phyloP scores from a whole-genome alignment of 2,113 vertebrate species.

The Microtus ochrogaster region DNA sequence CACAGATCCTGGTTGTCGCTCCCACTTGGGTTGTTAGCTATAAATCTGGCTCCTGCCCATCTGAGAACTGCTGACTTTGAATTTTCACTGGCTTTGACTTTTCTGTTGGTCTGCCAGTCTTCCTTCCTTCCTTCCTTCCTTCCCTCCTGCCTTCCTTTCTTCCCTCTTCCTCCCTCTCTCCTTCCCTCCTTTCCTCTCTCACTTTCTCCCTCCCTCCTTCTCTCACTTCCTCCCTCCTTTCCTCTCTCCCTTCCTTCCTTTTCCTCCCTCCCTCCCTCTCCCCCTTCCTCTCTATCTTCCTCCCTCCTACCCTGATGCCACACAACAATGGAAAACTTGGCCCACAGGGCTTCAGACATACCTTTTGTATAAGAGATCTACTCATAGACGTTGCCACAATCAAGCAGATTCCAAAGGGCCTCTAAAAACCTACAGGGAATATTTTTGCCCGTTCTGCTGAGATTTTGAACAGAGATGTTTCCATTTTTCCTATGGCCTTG shows the following conservation, averaged over 20 bases:
- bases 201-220: no score
- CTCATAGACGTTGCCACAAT: slow-evolving; percentile 50
- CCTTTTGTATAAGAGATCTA: background rate
- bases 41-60: background rate
- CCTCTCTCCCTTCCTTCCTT: no score
- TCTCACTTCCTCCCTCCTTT: no score
- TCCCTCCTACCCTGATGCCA: background rate
- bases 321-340: background rate
- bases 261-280: no score
- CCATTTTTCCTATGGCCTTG: background rate
- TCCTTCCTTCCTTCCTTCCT: no score
- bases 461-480: background rate
- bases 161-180: no score
- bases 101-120: background rate
- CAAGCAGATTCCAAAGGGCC: background rate
- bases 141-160: rapidly evolving
- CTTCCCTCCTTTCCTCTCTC: no score
- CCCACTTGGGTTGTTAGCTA: background rate
- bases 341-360: background rate
- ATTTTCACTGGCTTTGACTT: slow-evolving; percentile 37
- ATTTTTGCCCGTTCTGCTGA: background rate
- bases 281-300: background rate
- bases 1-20: rapidly evolving
- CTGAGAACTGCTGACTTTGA: background rate
- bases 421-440: background rate